Base-by-base conservation (phyloP, 2,888 invertebrate genomes). In the Orchesellides sinensis region DNA sequence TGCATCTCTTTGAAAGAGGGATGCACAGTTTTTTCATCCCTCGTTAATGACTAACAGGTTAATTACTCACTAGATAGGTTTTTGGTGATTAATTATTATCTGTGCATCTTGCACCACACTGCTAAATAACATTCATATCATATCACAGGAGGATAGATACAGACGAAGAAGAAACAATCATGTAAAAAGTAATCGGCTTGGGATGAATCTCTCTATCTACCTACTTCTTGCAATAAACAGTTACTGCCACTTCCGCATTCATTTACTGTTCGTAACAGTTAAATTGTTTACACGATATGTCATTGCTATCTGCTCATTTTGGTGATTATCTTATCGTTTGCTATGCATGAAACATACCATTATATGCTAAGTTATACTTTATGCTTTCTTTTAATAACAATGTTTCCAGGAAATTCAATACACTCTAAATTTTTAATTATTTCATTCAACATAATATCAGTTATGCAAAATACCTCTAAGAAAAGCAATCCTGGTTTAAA, bases 221-320 rank as follows among this genome's bases (percentile, higher is more conserved):
- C 52, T 47, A 27, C 23, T 23, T 17, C 17, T 21, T 74, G 45
- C 12, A 25, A 45, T 61, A 32, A 66, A 56, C 68, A 68, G 68
- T 49, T 68, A 45, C 45, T 68, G 68, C n/a, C 27, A 77, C 77
- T 77, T 77, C 77, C 77, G 77, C 77, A 45, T 77, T 77, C 77
- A 59, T 68, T 35, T 68, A 17, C 35, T 23, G 32, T 25, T 65
- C 65, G 19, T n/a, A 66, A 77, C 77, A 77, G 77, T 77, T 77
- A 77, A 32, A 56, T 63, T 65, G 49, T 54, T 40, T 40, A n/a
- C 65, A 40, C 65, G 45, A 65, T 65, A 35, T 65, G 65, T 65
- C 65, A 65, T 65, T 65, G 19, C 59, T 59, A 12, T 47, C n/a
- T 17, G 35, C 35, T 8, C 19, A 23, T 23, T 21, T 54, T 21